phyloP scores from a whole-genome alignment of 2,888 invertebrate genomes.

The Caenorhabditis sulstoni region DNA sequence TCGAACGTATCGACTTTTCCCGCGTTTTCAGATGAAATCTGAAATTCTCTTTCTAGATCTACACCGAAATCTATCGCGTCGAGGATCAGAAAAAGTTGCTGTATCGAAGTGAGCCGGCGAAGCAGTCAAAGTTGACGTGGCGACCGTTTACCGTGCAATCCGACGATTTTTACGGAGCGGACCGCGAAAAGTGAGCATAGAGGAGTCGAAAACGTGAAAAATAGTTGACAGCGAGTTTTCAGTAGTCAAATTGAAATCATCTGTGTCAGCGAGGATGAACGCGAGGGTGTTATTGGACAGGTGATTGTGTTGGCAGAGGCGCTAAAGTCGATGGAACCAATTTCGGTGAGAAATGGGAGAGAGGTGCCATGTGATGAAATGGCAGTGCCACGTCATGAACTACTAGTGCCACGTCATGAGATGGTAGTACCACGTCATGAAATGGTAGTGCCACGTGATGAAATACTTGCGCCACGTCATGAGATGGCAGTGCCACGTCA shows the following conservation, averaged over 20 bases:
- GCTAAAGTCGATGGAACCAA: conserved; percentile 33
- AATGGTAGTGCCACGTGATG: too few relatives aligned
- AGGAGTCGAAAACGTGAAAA: too few relatives aligned
- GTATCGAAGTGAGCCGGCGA: conserved; percentile 67
- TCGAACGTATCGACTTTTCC: conserved; percentile 34
- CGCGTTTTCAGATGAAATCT: neutral
- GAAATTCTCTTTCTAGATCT: conserved; percentile 31
- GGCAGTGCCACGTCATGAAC: too few relatives aligned
- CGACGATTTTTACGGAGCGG: conserved; percentile 33
- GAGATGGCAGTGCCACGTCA: too few relatives aligned
- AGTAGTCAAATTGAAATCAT: conserved; percentile 52
- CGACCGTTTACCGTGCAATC: conserved; percentile 68
- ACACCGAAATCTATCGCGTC: conserved; percentile 36
- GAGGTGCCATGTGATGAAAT: too few relatives aligned
- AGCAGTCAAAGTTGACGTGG: conserved; percentile 64
- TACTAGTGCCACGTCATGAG: too few relatives aligned
- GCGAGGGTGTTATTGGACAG: conserved; percentile 51
- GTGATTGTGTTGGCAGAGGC: conserved; percentile 29
- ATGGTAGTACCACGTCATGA: too few relatives aligned
- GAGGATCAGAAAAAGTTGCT: conserved; percentile 57
- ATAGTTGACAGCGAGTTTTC: too few relatives aligned
- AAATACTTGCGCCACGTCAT: too few relatives aligned
- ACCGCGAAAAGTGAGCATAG: conserved; percentile 22
- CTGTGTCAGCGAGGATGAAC: conserved; percentile 53
- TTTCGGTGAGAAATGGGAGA: conserved; percentile 51